phyloP scores from a whole-genome alignment of 2,888 invertebrate genomes.

The Ophion costatus region DNA sequence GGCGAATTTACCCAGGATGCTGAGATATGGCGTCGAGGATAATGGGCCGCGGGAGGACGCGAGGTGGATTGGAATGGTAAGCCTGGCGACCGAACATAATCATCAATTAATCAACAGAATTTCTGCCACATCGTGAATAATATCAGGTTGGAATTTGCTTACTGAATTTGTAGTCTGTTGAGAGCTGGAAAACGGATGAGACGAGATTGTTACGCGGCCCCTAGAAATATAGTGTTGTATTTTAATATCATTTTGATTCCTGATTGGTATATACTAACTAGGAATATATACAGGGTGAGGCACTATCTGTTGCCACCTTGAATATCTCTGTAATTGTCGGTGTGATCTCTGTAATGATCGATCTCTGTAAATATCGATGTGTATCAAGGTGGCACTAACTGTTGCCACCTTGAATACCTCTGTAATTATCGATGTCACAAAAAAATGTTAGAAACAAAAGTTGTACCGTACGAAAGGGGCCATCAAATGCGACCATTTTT shows the following conservation, averaged over 20 bases:
- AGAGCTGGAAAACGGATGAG: background rate
- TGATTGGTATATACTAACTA: background rate
- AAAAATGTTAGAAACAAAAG: no score
- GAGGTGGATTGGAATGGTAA: background rate
- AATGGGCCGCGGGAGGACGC: background rate
- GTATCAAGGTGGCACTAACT: no score
- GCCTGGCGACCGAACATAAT: background rate
- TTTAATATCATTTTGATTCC: background rate
- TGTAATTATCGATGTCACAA: no score
- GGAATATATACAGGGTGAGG: no score
- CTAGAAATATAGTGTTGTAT: background rate
- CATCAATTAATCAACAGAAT: background rate
- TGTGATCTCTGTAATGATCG: no score
- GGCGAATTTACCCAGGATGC: background rate
- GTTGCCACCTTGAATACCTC: no score
- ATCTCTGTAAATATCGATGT: no score
- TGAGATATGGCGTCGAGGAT: background rate
- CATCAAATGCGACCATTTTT: no score
- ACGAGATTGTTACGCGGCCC: background rate
- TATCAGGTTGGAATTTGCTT: background rate
- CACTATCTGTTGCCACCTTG: no score
- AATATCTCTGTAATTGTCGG: no score
- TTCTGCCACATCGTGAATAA: background rate
- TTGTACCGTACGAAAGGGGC: no score
- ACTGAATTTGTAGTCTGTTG: background rate